Evolutionary conservation across 2,888 invertebrate genomes (phyloP).

Genomic region (Laspeyria flexula): DNA sequence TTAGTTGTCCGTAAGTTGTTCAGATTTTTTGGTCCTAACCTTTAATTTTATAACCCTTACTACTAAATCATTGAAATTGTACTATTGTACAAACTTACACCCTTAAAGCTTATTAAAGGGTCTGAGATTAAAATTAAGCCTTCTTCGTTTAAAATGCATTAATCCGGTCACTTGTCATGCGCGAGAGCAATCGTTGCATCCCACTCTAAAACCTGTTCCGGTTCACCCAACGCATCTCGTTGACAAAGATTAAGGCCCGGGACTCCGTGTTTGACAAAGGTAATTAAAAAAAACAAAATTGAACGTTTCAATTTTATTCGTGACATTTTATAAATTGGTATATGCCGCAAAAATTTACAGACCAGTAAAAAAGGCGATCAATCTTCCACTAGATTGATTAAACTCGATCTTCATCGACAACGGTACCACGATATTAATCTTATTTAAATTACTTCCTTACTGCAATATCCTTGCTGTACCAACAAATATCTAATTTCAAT

Average conservation of each 20-base stretch:
- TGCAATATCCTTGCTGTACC: slow-evolving; percentile 32
- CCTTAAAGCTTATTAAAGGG: slow-evolving; percentile 82
- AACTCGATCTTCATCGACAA: slow-evolving; percentile 40
- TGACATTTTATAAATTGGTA: slow-evolving; percentile 71
- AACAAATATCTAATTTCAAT: slow-evolving; percentile 39
- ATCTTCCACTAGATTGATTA: slow-evolving; percentile 53
- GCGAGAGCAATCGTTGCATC: slow-evolving; percentile 66
- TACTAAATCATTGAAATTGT: too few relatives aligned
- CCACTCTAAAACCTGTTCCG: slow-evolving; percentile 80
- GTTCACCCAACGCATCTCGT: slow-evolving; percentile 62
- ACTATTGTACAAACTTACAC: too few relatives aligned
- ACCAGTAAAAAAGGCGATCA: slow-evolving; percentile 53
- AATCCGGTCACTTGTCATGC: slow-evolving; percentile 84
- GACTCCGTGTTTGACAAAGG: slow-evolving; percentile 60
- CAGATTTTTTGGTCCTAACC: too few relatives aligned
- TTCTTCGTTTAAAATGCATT: slow-evolving; percentile 85
- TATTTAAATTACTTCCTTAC: slow-evolving; percentile 45
- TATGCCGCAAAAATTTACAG: slow-evolving; percentile 51
- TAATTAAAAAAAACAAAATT: slow-evolving; percentile 52
- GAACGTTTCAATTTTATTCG: slow-evolving; percentile 59
- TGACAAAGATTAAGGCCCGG: slow-evolving; percentile 72
- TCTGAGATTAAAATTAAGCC: slow-evolving; percentile 82
- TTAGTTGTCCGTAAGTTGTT: too few relatives aligned
- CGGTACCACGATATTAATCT: slow-evolving; percentile 37
- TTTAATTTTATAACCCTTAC: too few relatives aligned